Evolutionary conservation across 2,888 invertebrate species (phyloP), one percentile per base, ranked within the genome.

Genomic region (Hypomecis punctinalis): DNA sequence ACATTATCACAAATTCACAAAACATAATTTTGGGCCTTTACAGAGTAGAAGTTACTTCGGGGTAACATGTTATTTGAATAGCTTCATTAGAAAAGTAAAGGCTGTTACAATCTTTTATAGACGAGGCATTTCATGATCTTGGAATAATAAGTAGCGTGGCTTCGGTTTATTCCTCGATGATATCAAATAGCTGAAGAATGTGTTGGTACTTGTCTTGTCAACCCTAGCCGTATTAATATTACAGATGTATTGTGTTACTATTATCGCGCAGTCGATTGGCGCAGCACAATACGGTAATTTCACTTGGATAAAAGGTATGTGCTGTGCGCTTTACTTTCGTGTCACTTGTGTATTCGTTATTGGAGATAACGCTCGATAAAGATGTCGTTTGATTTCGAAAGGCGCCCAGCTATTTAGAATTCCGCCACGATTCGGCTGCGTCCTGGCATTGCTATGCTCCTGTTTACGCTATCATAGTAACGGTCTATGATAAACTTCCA

Each of bases 291-390:
- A 49, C 11, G 49, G 51, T 35, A 40, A 51, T 59, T 71, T 72
- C 42, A 69, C 74, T 71, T 53, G 51, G 46, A 52, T 55, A 61
- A 52, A 61, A 39, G 52, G 62, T 60, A 62, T 71, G 64, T 56
- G 51, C 39, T 57, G 54, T 66, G 59, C 51, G 64, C 55, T 45
- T 68, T 57, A 63, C 48, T 68, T 68, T 68, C 63, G 71, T 64
- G 67, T 67, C 66, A 67, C 61, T 61, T 46, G 56, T 66, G 53
- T 60, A 58, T 66, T 73, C 69, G 70, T 68, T 11, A 35, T 37
- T 52, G n/a, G n/a, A 73, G 77, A 76, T 77, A 75, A 75, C 68
- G 61, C 67, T 70, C 56, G 72, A 71, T 76, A 74, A 71, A 70
- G 63, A 56, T 67, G 61, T 68, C 66, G 67, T 67, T 74, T 69